Conservation (phyloP, 37 sponge, comb jelly and placozoan genomes). For the Halichondria panicea region DNA sequence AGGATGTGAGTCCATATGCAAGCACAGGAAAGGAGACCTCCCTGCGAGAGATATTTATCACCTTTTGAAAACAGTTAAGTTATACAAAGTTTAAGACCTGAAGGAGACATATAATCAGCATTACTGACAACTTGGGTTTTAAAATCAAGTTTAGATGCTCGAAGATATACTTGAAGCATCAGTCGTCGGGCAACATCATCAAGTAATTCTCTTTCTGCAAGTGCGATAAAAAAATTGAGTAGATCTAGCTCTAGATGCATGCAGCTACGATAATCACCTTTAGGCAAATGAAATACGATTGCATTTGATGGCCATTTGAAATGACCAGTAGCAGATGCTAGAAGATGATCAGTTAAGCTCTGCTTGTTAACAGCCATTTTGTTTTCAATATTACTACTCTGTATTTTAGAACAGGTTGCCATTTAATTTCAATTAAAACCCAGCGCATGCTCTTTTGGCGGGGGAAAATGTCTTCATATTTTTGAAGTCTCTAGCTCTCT, state of each 20-base stretch:
- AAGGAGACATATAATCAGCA: slow-evolving; percentile 68
- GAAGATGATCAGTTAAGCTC: slow-evolving; percentile 12
- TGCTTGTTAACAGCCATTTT: background rate
- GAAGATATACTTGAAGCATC: slow-evolving; percentile 32
- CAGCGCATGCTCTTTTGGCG: no score
- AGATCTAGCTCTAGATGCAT: background rate
- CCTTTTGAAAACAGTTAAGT: background rate
- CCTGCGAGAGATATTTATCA: background rate
- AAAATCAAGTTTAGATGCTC: slow-evolving; percentile 8
- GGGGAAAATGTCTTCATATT: no score
- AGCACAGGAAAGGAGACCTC: background rate
- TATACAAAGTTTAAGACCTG: slow-evolving; percentile 5
- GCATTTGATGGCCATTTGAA: slow-evolving; percentile 37
- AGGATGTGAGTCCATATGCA: background rate
- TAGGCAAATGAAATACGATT: slow-evolving; percentile 20
- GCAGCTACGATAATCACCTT: slow-evolving; percentile 9
- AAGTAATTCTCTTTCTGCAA: slow-evolving; percentile 45
- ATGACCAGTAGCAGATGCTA: slow-evolving; percentile 28
- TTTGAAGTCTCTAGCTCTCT: no score
- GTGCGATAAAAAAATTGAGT: background rate
- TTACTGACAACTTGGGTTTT: slow-evolving; percentile 2
- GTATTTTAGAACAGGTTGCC: no score
- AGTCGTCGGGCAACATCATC: slow-evolving; percentile 26
- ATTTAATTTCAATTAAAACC: no score
- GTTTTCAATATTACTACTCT: no score